A percentile compares a stretch with the other conserved stretches of the same genome.
phyloP scores from a whole-genome alignment of 2,888 invertebrate species.

The Tanypteryx hageni region DNA sequence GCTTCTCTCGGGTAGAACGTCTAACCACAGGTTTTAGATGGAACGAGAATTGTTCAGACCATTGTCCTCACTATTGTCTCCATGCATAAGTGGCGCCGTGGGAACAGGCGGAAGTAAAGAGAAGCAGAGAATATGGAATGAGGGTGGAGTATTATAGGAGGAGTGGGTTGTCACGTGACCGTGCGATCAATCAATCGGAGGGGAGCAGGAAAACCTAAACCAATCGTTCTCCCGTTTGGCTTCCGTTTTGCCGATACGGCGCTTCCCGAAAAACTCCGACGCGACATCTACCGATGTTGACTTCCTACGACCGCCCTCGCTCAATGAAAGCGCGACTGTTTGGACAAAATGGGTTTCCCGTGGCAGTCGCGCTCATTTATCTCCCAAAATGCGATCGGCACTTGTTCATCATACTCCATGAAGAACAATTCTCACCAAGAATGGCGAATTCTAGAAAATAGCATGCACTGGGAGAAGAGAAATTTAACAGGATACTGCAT shows the following conservation, averaged over 20 bases:
- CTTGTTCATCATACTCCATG: neutral
- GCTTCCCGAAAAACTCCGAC: neutral
- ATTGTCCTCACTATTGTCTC: no score
- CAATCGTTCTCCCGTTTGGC: conserved; percentile 13
- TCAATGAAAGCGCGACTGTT: neutral
- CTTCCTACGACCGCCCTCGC: neutral
- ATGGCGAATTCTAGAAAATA: no score
- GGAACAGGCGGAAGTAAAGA: neutral
- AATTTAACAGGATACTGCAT: no score
- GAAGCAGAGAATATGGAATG: neutral
- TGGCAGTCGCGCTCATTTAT: neutral
- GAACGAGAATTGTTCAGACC: no score
- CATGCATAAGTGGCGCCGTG: neutral
- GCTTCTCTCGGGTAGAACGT: no score
- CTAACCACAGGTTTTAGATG: no score
- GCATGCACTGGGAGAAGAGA: no score
- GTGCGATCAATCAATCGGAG: conserved; percentile 18
- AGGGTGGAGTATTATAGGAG: conserved; percentile 6
- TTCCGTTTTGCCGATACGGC: conserved; percentile 26
- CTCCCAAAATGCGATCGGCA: neutral
- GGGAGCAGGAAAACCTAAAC: conserved; percentile 24
- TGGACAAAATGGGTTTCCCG: neutral
- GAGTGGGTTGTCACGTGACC: conserved; percentile 7
- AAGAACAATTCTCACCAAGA: no score
- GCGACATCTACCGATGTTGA: conserved; percentile 7